Base-by-base conservation (phyloP, 2,888 invertebrate species). In the Dryomyza anilis region DNA sequence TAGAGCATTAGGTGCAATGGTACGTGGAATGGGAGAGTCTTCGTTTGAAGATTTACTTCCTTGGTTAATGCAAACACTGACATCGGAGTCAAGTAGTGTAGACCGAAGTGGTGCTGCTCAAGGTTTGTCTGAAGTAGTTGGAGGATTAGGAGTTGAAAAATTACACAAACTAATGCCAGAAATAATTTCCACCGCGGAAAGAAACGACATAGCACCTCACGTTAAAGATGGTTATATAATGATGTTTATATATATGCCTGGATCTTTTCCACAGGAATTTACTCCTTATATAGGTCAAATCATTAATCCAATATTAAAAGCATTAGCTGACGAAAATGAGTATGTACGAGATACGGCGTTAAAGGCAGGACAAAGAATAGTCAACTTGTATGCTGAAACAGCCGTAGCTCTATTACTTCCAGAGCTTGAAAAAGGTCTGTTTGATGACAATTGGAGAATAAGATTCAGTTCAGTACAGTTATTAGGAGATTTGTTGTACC, bases 161-260 rank as follows among this genome's bases (percentile, higher is more conserved):
- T 87, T 99, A 71, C 93, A 96, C 78, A 94, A 94, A 83, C 88
- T 98, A 61, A 99, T 99, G 98, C 98, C 97, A 0, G 90, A 97
- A 80, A 96, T 98, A 69, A 96, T 98, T 71, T 88, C 92, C 59
- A 97, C 96, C 0, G 95, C 97, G 0, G 95, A 96, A 81, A 88
- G 96, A 67, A 90, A 91, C 1, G 96, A 96, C 82, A 94, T 96
- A 74, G 94, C 96, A 6, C 94, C 99, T 0, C 96, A 97, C 84
- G 98, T 99, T 2, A 95, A 98, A 78, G 99, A 99, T 85, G 99
- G 99, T 48, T 99, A 99, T 85, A 97, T 99, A 69, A 97, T 99
- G 96, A 96, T 99, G 95, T 99, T 98, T 84, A 98, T 99, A 78
- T 99, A 98, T 85, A 94, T 99, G 91, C 99, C 99, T 2, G 92